A percentile compares a stretch with the other conserved stretches of the same genome.
These are phyloP conservation scores for Eurois occulta DNA, from an alignment of 2,888 invertebrate genomes.

Conservation along the genomic window DNA sequence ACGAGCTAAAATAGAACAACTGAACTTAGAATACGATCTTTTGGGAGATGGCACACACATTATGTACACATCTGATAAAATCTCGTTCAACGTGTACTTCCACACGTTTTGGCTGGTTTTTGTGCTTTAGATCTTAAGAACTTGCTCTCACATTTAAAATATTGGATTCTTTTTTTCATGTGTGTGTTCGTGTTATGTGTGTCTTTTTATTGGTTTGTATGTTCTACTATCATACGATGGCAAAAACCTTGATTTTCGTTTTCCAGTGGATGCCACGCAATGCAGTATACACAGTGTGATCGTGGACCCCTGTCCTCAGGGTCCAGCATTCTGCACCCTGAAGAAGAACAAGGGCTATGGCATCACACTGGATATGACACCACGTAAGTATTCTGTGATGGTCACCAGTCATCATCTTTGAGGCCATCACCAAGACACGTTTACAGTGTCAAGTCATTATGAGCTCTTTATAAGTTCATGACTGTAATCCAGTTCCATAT, in stretches of 20 bases:
- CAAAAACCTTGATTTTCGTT: neutral
- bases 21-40: neutral
- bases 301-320: slow-evolving; percentile 78
- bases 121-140: neutral
- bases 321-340: slow-evolving; percentile 76
- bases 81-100: neutral
- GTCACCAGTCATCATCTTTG: neutral
- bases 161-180: neutral
- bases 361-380: slow-evolving; percentile 77
- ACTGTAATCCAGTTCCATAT: neutral
- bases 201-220: neutral
- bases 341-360: slow-evolving; percentile 77
- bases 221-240: neutral
- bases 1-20: neutral
- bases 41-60: neutral
- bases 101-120: neutral
- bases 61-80: neutral
- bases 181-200: neutral
- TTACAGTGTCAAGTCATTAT: neutral
- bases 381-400: slow-evolving; percentile 73
- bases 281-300: slow-evolving; percentile 77
- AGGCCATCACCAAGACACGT: neutral
- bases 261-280: slow-evolving; percentile 73
- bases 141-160: neutral
- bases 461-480: neutral